These are phyloP conservation scores for Chironomus striatipennis DNA, from an alignment of 1,140 invertebrate species.

Conservation along the genomic window DNA sequence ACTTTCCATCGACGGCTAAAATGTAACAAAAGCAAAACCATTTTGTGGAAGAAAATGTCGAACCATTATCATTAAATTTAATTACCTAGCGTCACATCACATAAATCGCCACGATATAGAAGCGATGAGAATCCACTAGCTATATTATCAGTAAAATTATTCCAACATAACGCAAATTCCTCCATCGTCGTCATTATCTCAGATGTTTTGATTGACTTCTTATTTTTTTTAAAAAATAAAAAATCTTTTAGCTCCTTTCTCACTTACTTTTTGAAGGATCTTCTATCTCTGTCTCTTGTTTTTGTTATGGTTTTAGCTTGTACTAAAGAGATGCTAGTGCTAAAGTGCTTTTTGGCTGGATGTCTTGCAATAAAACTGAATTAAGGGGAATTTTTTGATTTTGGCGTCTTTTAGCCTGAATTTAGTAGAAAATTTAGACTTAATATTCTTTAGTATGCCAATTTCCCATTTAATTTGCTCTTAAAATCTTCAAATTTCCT, in stretches of 20 bases:
- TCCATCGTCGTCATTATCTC: slow-evolving; percentile 29
- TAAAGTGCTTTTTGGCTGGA: background rate
- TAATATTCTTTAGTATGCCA: too few species aligned
- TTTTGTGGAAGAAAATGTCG: background rate
- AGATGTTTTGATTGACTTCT: background rate
- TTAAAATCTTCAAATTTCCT: too few species aligned
- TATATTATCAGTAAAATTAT: slow-evolving; percentile 53
- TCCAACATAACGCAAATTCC: slow-evolving; percentile 58
- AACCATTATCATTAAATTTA: slow-evolving; percentile 3
- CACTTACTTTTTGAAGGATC: background rate
- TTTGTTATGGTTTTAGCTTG: background rate
- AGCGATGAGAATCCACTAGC: slow-evolving; percentile 53
- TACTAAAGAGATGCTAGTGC: background rate
- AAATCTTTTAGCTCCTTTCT: too few species aligned
- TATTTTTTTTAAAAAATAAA: background rate
- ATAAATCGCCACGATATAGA: slow-evolving; percentile 60
- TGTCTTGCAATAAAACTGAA: background rate
- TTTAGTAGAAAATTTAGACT: too few species aligned
- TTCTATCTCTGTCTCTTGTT: background rate
- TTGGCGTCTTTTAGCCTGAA: too few species aligned
- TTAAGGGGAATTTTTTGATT: too few species aligned
- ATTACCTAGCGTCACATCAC: slow-evolving; percentile 63
- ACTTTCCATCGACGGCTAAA: slow-evolving; percentile 66
- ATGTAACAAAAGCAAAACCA: background rate
- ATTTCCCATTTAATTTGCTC: too few species aligned